Evolutionary conservation across 2,113 vertebrate genomes (phyloP).

Genomic region (Leptocoma aspasia): DNA sequence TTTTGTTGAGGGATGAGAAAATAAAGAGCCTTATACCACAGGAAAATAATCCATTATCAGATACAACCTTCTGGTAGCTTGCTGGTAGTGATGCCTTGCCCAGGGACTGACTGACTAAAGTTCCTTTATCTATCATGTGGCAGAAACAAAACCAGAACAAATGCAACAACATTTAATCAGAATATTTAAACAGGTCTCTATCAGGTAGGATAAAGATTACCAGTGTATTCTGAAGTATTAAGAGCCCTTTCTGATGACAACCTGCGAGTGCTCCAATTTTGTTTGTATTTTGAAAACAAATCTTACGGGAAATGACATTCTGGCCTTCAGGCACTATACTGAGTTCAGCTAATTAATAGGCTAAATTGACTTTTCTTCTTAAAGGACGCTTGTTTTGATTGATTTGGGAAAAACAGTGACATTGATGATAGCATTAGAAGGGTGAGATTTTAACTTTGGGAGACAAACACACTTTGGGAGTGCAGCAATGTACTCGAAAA

Average conservation of each 20-base stretch:
- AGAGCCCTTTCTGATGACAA: neutral
- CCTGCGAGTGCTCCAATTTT: neutral
- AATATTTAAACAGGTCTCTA: neutral
- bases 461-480: neutral
- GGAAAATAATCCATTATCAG: neutral
- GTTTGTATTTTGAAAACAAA: neutral
- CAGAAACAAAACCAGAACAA: neutral
- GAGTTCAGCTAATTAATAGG: constrained; percentile 33
- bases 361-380: constrained; percentile 40
- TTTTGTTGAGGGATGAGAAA: neutral
- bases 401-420: constrained; percentile 2
- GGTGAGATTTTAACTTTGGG: neutral
- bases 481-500: neutral
- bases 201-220: neutral
- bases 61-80: neutral
- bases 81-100: neutral
- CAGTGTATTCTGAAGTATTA: neutral
- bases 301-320: neutral
- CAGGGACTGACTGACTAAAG: neutral
- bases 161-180: neutral
- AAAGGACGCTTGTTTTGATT: neutral
- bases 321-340: neutral
- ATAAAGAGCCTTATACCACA: neutral
- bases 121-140: neutral
- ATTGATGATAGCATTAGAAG: neutral